Evolutionary conservation across 1,140 invertebrate genomes (phyloP).

Genomic region (Hycleus cichorii): DNA sequence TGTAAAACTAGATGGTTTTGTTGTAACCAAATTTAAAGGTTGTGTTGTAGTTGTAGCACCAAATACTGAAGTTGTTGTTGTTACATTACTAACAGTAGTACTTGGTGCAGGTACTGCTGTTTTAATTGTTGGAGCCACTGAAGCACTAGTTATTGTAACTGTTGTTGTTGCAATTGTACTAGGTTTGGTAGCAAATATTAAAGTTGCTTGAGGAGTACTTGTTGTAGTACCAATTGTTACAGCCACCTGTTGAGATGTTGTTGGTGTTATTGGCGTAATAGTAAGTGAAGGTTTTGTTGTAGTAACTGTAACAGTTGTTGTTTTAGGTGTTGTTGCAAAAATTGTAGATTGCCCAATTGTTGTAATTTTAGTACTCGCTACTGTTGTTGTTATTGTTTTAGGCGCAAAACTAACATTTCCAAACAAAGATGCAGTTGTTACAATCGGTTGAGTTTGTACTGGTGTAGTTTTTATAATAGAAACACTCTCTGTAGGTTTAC

Average conservation of each 20-base stretch:
- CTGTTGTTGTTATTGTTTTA: not conserved
- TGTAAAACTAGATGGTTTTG: not conserved
- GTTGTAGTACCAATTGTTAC: not conserved
- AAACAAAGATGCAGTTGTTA: too few relatives aligned
- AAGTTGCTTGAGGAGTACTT: not conserved
- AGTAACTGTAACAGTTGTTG: not conserved
- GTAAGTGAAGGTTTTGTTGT: not conserved
- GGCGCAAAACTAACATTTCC: too few relatives aligned
- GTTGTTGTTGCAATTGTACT: not conserved
- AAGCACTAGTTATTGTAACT: not conserved
- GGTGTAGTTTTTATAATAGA: too few relatives aligned
- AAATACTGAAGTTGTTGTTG: not conserved
- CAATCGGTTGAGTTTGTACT: too few relatives aligned
- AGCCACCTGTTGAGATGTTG: too few relatives aligned
- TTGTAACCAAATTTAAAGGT: not conserved
- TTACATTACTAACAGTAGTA: not conserved
- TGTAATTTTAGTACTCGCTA: not conserved
- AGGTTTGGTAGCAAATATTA: not conserved
- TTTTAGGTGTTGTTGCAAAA: not conserved
- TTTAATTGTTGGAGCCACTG: not conserved
- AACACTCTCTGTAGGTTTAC: not conserved
- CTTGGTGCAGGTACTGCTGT: not conserved
- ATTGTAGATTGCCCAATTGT: not conserved
- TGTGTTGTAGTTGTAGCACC: not conserved
- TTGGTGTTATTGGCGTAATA: too few relatives aligned